Conservation (phyloP, 2,113 vertebrate species). For the Ptilorrhoa leucosticta region DNA sequence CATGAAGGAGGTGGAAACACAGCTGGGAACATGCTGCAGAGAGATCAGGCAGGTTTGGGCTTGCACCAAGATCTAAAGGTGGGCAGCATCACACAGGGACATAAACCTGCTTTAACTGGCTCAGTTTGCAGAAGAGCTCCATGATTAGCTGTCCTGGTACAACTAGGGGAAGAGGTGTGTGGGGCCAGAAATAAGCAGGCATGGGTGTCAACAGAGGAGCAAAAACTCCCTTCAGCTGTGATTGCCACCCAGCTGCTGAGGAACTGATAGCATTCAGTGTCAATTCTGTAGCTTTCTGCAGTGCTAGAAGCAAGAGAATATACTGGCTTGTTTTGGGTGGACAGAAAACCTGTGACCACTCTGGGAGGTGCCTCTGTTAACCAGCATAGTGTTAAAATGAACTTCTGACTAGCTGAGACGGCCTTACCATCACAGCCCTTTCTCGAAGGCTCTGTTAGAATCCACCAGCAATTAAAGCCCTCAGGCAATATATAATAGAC, state of each 20-base stretch:
- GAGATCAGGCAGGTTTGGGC: not conserved
- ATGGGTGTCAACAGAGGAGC: not conserved
- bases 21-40: accelerated
- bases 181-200: not conserved
- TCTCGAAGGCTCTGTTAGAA: not conserved
- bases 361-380: not conserved
- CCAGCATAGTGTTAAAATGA: not conserved
- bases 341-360: not conserved
- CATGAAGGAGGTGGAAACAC: not conserved
- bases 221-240: not conserved
- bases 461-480: not conserved
- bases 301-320: not conserved
- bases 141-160: not conserved
- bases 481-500: not conserved
- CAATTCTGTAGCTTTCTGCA: not conserved
- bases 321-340: not conserved
- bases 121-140: not conserved
- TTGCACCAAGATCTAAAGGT: not conserved
- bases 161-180: not conserved
- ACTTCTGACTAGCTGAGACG: not conserved
- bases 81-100: not conserved
- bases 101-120: not conserved
- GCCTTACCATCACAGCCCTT: not conserved
- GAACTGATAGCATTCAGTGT: not conserved
- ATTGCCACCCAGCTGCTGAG: not conserved